Evolutionary conservation across 2,113 vertebrate genomes (phyloP), one percentile per base, ranked within the genome.

Genomic region (Sphyrna mokarran): DNA sequence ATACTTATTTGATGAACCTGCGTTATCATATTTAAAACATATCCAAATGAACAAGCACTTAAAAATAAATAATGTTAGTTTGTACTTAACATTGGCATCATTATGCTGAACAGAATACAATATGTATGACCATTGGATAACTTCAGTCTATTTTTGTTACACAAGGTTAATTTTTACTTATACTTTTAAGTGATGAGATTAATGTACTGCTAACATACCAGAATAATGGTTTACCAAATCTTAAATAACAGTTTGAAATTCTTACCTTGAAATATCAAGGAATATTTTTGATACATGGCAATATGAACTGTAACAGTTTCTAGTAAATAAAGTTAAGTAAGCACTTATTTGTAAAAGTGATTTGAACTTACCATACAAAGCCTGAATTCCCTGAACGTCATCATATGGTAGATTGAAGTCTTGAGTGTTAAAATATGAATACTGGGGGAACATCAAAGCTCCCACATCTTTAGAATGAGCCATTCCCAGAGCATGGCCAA

Each of bases 401-500:
- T 99, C 99, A 76, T 98, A 97, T 95, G 98, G 97, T 96, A 99
- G 98, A 0, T 98, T 96, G 87, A 97, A 99, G 0, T 98, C 98
- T 54, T 29, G 96, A 91, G 97, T 97, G 72, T 97, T 97, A 0
- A 96, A 95, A 91, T 98, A 99, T 0, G 98, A 98, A 95, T 99
- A 99, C 95, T 98, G 95, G 1, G 99, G 98, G 96, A 97, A 99
- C 99, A 99, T 99, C 96, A 99, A 97, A 4, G 99, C 98, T 0
- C 99, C 99, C 0, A 98, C 97, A 95, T 99, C 98, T 37, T 97
- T 96, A 61, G 99, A 99, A 95, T 99, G 99, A 80, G 98, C 98
- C 95, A 99, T 98, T 48, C 99, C 99, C 23, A 99, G 97, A 22
- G 99, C 98, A 80, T 99, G 99, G 40, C 99, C 99, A 95, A 99